Evolutionary conservation across 2,113 vertebrate species (phyloP), one percentile per base, ranked within the genome.

Genomic region (Myotis davidii): DNA sequence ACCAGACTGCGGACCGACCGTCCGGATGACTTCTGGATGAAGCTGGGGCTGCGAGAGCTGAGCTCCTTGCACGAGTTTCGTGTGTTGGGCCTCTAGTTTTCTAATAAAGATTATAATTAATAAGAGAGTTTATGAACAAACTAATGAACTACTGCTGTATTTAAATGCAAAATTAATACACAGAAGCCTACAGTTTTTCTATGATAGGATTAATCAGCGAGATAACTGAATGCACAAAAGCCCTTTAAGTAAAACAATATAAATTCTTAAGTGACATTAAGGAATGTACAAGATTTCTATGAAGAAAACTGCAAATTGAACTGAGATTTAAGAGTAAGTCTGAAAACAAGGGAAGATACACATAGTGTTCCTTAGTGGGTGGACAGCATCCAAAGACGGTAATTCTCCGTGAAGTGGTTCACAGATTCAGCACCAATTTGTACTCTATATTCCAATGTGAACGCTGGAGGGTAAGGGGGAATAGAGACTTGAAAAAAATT

Each of bases 181-280:
- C 11, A 94, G 93, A 94, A 94, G 42, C 29, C 50, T 85, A 93
- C 5, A 94, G 45, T 25, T 85, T 93, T 96, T 74, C 70, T 94
- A 45, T 42, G 48, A 59, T 12, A 94, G 48, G n/a, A 92, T 90
- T 87, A 90, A 82, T 34, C 48, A 69, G 27, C 23, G 56, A 91
- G 67, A 56, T 52, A 86, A 85, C 93, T 92, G 90, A 93, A 85
- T 87, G 20, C 37, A 82, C 39, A 69, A 79, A 85, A 90, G 7
- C 34, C 82, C 88, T 69, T 78, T 94, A 50, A 85, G 48, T 64
- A 94, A 79, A 85, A 37, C 72, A 88, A 78, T 45, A 67, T 42
- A 81, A 67, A 85, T 14, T 83, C 20, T 56, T 61, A 79, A 54
- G n/a, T 52, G 52, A 81, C 52, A 90, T 90, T 59, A 85, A 85